Evolutionary conservation across 2,888 invertebrate species (phyloP).

Genomic region (Lithophane leautieri): DNA sequence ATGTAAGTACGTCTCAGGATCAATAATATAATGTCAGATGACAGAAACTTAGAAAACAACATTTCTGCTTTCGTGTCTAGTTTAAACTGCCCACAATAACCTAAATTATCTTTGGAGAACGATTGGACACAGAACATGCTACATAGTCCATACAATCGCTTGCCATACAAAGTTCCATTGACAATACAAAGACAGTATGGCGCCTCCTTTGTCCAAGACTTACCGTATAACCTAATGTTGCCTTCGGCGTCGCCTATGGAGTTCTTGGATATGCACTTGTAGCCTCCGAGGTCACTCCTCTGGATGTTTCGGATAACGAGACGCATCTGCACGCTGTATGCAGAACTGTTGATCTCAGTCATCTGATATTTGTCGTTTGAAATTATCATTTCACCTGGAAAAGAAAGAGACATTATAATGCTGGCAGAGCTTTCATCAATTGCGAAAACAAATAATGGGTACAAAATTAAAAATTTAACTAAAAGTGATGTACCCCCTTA

Average conservation of each 20-base stretch:
- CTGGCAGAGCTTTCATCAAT: background rate
- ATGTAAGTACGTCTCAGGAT: background rate
- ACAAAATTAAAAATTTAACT: background rate
- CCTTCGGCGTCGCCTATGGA: constrained; percentile 97
- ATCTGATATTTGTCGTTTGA: constrained; percentile 96
- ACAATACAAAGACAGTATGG: constrained; percentile 35
- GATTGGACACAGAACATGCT: background rate
- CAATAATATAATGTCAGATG: background rate
- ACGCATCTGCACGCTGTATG: constrained; percentile 96
- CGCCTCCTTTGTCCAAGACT: constrained; percentile 75
- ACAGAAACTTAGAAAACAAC: background rate
- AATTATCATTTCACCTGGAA: constrained; percentile 97
- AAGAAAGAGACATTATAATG: constrained; percentile 14
- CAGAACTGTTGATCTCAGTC: constrained; percentile 94
- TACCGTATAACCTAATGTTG: constrained; percentile 96
- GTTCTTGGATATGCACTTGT: constrained; percentile 98
- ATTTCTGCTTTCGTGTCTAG: background rate
- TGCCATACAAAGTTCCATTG: constrained; percentile 34
- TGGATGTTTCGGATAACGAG: constrained; percentile 94
- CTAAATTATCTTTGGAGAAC: constrained; percentile 2
- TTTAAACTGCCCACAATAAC: constrained; percentile 20
- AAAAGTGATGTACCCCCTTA: constrained; percentile 2
- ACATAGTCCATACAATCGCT: constrained; percentile 13
- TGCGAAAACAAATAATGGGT: background rate
- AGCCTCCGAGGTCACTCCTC: constrained; percentile 95